These are phyloP conservation scores for Aricia artaxerxes DNA, from an alignment of 2,888 invertebrate species.

Conservation along the genomic window DNA sequence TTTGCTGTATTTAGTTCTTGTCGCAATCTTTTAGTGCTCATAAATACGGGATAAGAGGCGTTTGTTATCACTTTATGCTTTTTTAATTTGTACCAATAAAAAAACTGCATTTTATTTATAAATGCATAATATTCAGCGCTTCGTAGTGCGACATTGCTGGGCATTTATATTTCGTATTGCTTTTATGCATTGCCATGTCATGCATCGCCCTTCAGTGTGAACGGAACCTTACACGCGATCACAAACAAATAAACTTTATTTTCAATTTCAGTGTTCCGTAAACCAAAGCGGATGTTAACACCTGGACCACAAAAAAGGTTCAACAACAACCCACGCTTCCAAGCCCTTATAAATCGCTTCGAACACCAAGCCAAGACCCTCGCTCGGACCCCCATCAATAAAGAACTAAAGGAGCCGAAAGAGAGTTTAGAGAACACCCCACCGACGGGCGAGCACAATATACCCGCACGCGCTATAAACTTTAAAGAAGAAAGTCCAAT, in stretches of 20 bases:
- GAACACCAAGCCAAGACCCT: constrained; percentile 61
- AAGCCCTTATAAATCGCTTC: constrained; percentile 71
- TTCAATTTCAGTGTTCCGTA: constrained; percentile 59
- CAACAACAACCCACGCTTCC: constrained; percentile 67
- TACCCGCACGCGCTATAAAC: constrained; percentile 69
- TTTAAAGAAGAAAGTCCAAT: constrained; percentile 72
- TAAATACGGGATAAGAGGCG: no score
- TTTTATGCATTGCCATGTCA: no score
- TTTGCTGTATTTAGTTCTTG: no score
- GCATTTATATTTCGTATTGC: no score
- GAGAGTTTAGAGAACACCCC: constrained; percentile 60
- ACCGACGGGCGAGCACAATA: constrained; percentile 58
- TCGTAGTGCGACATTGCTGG: no score
- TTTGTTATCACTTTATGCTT: no score
- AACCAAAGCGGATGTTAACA: constrained; percentile 73
- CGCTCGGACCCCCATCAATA: constrained; percentile 60
- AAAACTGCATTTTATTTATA: no score
- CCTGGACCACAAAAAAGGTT: constrained; percentile 68
- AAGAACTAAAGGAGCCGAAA: constrained; percentile 54
- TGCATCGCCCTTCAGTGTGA: not conserved
- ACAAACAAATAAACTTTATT: not conserved
- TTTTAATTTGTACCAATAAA: no score
- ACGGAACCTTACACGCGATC: not conserved
- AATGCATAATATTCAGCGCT: no score
- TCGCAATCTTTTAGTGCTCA: no score